Base-by-base conservation (phyloP, 1,140 invertebrate species). In the Potamilus streckersoni region DNA sequence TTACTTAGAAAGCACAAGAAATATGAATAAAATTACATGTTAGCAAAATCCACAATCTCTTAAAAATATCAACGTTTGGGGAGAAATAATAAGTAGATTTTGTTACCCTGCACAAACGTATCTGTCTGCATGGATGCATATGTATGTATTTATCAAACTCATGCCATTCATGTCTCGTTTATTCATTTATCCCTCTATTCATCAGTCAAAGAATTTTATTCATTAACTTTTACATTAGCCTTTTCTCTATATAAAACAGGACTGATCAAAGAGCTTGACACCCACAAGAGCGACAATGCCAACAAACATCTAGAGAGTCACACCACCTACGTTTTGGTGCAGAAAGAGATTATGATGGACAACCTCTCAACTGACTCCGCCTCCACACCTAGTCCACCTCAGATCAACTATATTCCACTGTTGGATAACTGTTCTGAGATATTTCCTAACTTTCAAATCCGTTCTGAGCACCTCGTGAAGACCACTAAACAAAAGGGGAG, bases 321-420 rank as follows among this genome's bases (percentile, higher is more conserved):
- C 76, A 60, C 69, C 60, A 84, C 83, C n/a, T 84, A 84, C 74
- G 78, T 84, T 69, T 79, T 84, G 20, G 80, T 84, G 12, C 64
- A 73, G 61, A 84, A 83, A 69, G 76, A 82, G 76, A 60, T 80
- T 49, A 19, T 74, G 23, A 65, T 63, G 20, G 71, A 73, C 6
- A 67, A 79, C n/a, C 27, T 38, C n/a, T 57, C 64, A 56, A 56
- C 72, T 62, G 77, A 76, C 16, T 57, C 58, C 5, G 17, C 20
- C 38, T 17, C 70, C 5, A 71, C 79, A 5, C 79, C 79, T 17
- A 65, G 62, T 16, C 76, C 74, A 19, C 74, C 60, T 16, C 81
- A 82, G 73, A 81, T 74, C 74, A 67, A 70, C 20, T 84, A 80
- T 61, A 75, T 80, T 0, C 83, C 83, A 19, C 74, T 84, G 17